Evolutionary conservation across 2,888 invertebrate genomes (phyloP).

Genomic region (Plusia festucae): DNA sequence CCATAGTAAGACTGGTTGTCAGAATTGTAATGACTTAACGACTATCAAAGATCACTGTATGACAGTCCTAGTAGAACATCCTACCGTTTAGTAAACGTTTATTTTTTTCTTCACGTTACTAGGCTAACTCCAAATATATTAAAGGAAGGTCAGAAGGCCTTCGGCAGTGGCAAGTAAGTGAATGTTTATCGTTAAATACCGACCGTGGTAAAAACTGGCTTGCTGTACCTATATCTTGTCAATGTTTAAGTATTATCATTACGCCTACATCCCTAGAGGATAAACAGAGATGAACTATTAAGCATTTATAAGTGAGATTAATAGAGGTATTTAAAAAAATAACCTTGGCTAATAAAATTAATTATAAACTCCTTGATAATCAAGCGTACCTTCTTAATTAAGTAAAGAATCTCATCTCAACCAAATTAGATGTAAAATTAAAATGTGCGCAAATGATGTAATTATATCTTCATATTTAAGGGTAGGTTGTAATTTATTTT

Average conservation of each 20-base stretch:
- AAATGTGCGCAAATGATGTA: not conserved
- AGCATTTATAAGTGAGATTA: no score
- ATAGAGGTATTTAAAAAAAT: no score
- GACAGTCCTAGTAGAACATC: no score
- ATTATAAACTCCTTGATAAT: no score
- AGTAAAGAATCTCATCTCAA: not conserved
- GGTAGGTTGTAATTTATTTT: not conserved
- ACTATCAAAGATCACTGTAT: no score
- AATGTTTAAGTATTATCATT: not conserved
- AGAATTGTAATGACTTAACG: no score
- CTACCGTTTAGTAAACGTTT: no score
- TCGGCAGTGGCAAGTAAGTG: slow-evolving; percentile 29
- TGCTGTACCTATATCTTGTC: slow-evolving; percentile 9
- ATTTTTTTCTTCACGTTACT: no score
- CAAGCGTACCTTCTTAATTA: no score
- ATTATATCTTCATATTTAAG: not conserved
- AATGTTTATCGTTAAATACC: slow-evolving; percentile 22
- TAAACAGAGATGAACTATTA: not conserved
- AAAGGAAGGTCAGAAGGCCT: slow-evolving; percentile 12
- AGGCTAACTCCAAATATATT: not conserved
- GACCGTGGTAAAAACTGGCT: slow-evolving; percentile 11
- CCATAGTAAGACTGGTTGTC: no score
- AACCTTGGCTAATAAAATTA: no score
- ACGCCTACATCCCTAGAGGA: not conserved
- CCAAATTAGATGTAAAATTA: not conserved